A percentile compares a stretch with the other conserved stretches of the same genome.
Conservation (phyloP, 2,797 vertebrate species). For the Ceryle rudis region DNA sequence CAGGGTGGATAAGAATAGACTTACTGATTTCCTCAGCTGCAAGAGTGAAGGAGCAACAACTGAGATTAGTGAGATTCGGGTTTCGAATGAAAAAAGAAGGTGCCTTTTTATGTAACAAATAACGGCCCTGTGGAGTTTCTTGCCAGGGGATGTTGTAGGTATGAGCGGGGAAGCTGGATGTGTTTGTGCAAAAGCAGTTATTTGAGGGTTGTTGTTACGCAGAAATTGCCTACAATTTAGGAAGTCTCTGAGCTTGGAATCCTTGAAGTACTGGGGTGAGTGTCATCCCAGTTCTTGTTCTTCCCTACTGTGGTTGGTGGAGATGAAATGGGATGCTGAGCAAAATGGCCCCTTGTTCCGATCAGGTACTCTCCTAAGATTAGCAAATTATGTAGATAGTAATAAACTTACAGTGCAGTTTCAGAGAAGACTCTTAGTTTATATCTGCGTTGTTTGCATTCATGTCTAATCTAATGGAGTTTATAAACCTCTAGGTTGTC, state of each 20-base stretch:
- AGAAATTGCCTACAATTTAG: not conserved
- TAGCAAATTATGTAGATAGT: not conserved
- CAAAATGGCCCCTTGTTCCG: not conserved
- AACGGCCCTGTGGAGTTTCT: not conserved
- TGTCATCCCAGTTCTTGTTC: not conserved
- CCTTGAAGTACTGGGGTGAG: not conserved
- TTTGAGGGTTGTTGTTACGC: not conserved
- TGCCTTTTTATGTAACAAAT: not conserved
- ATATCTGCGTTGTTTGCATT: not conserved
- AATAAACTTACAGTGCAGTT: fast-evolving
- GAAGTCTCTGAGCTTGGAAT: not conserved
- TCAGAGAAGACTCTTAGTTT: not conserved
- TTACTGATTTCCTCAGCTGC: not conserved
- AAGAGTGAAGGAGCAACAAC: not conserved
- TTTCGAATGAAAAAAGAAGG: not conserved
- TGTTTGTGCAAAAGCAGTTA: not conserved
- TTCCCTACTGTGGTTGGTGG: not conserved
- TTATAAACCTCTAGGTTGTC: not conserved
- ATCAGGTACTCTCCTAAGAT: not conserved
- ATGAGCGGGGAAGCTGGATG: fast-evolving
- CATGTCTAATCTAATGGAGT: not conserved
- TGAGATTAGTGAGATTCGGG: not conserved
- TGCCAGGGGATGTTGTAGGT: not conserved
- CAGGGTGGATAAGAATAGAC: not conserved
- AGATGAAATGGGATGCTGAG: not conserved